Conservation (phyloP, 2,797 vertebrate species). For the Lerista edwardsae region DNA sequence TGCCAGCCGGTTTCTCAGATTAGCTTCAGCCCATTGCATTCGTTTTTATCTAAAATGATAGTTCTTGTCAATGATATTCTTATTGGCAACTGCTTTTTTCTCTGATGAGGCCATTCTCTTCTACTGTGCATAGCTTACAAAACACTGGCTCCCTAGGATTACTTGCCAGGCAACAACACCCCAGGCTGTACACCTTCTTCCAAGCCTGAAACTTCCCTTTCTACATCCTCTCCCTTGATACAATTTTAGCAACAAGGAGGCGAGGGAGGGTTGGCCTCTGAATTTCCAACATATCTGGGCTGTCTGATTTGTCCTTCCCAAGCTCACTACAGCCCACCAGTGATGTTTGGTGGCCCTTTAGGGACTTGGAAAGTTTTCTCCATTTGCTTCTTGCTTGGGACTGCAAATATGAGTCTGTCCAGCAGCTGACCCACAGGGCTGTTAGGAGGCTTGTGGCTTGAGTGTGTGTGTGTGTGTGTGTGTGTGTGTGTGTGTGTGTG, state of each 20-base stretch:
- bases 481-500: too few relatives aligned
- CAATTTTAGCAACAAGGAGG: not conserved
- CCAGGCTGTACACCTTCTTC: not conserved
- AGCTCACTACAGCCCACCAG: not conserved
- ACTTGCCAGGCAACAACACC: not conserved
- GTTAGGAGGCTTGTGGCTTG: not conserved
- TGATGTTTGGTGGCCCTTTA: not conserved
- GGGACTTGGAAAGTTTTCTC: not conserved
- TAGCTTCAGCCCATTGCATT: not conserved
- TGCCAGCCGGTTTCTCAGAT: not conserved
- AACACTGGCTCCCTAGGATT: not conserved
- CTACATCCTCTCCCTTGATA: not conserved
- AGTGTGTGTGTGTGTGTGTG: too few relatives aligned
- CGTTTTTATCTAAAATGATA: not conserved
- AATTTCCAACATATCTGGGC: not conserved
- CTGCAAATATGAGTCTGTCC: not conserved
- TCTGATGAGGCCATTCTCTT: not conserved
- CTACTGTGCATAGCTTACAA: not conserved
- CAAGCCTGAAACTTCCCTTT: not conserved
- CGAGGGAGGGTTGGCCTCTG: constrained; percentile 11
- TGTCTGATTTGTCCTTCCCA: not conserved
- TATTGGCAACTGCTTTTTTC: not conserved
- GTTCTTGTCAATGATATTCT: not conserved
- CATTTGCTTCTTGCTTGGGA: not conserved
- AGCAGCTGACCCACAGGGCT: not conserved